Evolutionary conservation across 2,113 vertebrate species (phyloP).

Genomic region (Oryzias curvinotus): DNA sequence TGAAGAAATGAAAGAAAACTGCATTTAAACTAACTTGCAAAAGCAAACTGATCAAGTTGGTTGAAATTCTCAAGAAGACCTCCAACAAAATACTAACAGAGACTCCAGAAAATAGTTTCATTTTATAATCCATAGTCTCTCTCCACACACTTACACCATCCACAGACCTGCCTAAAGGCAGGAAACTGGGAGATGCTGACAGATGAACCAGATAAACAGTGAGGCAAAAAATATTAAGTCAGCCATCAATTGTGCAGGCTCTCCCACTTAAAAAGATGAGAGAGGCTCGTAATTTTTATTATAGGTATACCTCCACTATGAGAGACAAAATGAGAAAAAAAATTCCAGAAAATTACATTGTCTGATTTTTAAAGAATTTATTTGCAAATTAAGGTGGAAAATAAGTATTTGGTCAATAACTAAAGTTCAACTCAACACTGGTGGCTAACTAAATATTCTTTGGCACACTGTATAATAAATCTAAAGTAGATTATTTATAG

Average conservation of each 20-base stretch:
- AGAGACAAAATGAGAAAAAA: no score
- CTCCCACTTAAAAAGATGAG: no score
- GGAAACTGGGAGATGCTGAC: constrained; percentile 29
- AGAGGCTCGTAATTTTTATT: no score
- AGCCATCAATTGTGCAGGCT: no score
- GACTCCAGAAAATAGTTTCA: constrained; percentile 44
- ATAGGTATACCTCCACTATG: no score
- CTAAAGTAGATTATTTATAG: constrained; percentile 31
- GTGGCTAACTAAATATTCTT: no score
- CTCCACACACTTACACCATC: constrained; percentile 9
- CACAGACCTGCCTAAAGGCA: constrained; percentile 32
- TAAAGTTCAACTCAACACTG: no score
- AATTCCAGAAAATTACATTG: no score
- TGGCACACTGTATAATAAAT: constrained; percentile 31
- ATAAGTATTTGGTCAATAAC: no score
- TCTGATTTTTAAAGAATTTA: no score
- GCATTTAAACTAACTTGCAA: neutral
- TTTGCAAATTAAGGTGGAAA: no score
- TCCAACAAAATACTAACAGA: constrained; percentile 51
- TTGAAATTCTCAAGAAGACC: constrained; percentile 60
- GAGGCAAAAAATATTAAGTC: no score
- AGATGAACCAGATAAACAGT: constrained; percentile 38
- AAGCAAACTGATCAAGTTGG: constrained; percentile 29
- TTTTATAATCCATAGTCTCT: constrained; percentile 36
- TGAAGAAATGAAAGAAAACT: neutral